Base-by-base conservation (phyloP, 2,113 vertebrate genomes). In the Diadophis punctatus region DNA sequence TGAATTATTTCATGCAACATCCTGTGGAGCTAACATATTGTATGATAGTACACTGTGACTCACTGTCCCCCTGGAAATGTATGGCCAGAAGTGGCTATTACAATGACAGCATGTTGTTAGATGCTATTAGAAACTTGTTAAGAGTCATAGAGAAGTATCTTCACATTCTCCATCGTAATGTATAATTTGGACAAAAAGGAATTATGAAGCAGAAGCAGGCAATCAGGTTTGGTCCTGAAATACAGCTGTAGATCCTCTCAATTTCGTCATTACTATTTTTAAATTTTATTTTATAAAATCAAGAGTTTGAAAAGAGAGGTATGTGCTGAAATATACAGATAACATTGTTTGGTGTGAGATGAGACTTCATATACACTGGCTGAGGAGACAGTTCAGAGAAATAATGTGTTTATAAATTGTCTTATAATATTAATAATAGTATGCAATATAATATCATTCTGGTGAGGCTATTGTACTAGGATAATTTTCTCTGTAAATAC, bases 401-500 rank as follows among this genome's bases (percentile, higher is more conserved):
- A 6, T 46, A 27, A 46, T 22, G 68, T 68, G 68, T 80, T 80
- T 39, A 80, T 74, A 68, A n/a, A 68, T 68, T 68, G 63, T 34
- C 63, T 34, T 68, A 34, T 34, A 68, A 68, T 68, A 68, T 68
- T 68, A 68, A 68, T 34, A n/a, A 68, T 34, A 68, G 34, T 68
- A 68, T 68, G 34, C n/a, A 68, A 68, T 68, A 16, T 68, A 60
- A 12, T 27, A 80, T 39, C 18, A 0, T 80, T 80, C 34, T 80
- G 74, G 74, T 39, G 74, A 43, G 3, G 74, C 7, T 80, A 22
- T 80, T 80, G 7, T 80, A 84, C 23, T 30, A 39, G 0, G 14
- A 53, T 34, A 63, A 12, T 12, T 80, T 34, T 91, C 68, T 91
- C 34, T 90, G 5, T 86, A 94, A 90, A 88, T 94, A 9, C 1